These are phyloP conservation scores for Pseudochirops corinnae DNA, from an alignment of 2,797 vertebrate species.

Conservation along the genomic window DNA sequence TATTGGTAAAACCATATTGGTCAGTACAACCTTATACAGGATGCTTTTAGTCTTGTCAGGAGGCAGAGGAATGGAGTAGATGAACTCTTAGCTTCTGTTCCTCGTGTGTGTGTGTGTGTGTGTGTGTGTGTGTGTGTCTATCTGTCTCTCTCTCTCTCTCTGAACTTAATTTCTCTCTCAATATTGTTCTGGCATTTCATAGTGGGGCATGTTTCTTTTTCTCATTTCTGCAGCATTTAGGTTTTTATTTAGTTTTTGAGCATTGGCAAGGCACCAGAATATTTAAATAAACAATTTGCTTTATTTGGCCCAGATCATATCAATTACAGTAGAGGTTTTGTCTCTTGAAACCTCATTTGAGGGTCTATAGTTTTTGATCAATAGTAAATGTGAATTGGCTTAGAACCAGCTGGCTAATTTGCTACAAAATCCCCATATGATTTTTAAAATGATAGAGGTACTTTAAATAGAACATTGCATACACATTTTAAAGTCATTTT, in stretches of 20 bases:
- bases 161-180: slow-evolving; percentile 7
- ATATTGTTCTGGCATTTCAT: slow-evolving; percentile 2
- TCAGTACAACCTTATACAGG: background rate
- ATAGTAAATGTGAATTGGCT: background rate
- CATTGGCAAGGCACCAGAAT: background rate
- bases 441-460: slow-evolving; percentile 31
- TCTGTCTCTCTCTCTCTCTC: background rate
- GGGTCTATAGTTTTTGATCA: background rate
- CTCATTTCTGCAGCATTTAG: background rate
- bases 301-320: background rate
- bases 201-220: slow-evolving; percentile 34
- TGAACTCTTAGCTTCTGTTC: background rate
- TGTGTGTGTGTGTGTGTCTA: background rate
- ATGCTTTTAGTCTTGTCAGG: background rate
- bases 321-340: background rate
- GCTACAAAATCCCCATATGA: background rate
- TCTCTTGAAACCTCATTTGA: background rate
- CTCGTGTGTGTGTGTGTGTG: background rate
- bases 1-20: background rate
- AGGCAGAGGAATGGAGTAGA: background rate
- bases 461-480: background rate
- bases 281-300: slow-evolving; percentile 20
- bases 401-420: background rate
- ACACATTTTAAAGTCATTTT: background rate
- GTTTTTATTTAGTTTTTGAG: slow-evolving; percentile 29